Base-by-base conservation (phyloP, 2,113 vertebrate species). In the Bombycilla garrulus region DNA sequence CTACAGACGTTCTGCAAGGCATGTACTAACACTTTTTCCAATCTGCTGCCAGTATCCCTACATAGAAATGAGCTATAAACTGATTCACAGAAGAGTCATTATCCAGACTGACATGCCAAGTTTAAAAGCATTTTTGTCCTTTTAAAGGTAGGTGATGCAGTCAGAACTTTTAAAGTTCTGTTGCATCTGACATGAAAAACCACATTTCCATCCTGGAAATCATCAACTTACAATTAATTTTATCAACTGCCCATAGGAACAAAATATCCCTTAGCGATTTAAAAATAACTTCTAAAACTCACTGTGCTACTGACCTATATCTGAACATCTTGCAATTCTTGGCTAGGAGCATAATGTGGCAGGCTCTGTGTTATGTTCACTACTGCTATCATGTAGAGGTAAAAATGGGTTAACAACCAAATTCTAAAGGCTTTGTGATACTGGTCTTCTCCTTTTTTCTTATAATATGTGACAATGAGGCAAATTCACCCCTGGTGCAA, bases 251-350 rank as follows among this genome's bases (percentile, higher is more conserved):
- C 11, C 38, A 28, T 62, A 88, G 35, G 24, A 94, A 95, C 58
- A 90, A 88, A 72, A 81, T n/a, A 74, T 80, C 66, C 86, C 81
- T 47, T 86, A 74, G 72, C 2, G 11, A 61, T 91, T 93, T 92
- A 93, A 96, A 91, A 92, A 93, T 95, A 92, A 31, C 93, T 90
- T 88, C 53, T 88, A 56, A 88, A 94, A 60, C 54, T 83, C 83
- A 66, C 67, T 91, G 83, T 96, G 92, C 90, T 86, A 88, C 86
- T 95, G 92, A 94, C 94, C 90, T 94, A 86, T 78, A 95, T 96
- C 81, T 90, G 92, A 92, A 81, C 64, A 93, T 92, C 82, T 90
- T 81, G 60, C 62, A 84, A 53, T 56, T 95, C 86, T 88, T 89
- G 58, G 61, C 92, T 88, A 64, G 84, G 54, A 71, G n/a, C 13